These are phyloP conservation scores for Lordiphosa stackelbergi DNA, from an alignment of 1,140 invertebrate genomes.

Conservation along the genomic window DNA sequence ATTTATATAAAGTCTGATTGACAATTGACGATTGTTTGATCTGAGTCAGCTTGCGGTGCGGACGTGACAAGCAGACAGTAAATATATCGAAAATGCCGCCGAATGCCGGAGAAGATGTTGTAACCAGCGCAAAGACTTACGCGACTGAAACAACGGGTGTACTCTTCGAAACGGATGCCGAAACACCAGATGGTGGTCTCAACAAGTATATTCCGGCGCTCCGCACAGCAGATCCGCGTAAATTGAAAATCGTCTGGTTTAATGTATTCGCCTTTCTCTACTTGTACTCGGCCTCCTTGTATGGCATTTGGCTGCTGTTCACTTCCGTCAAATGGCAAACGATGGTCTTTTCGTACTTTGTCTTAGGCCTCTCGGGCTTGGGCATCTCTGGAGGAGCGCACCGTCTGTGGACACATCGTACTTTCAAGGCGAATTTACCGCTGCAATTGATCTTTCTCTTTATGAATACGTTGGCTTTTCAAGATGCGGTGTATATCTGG, in stretches of 20 bases:
- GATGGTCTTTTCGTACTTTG: background rate
- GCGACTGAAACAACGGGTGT: slow-evolving; percentile 1
- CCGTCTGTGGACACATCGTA: slow-evolving; percentile 86
- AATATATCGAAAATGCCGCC: background rate
- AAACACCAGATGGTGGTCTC: slow-evolving; percentile 1
- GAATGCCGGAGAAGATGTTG: background rate
- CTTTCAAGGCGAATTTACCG: slow-evolving; percentile 86
- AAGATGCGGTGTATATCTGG: slow-evolving; percentile 78
- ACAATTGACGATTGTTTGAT: no score
- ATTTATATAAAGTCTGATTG: no score
- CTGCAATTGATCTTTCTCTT: slow-evolving; percentile 79
- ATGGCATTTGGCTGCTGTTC: slow-evolving; percentile 2
- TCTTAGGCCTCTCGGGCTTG: slow-evolving; percentile 29
- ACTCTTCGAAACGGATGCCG: slow-evolving; percentile 8
- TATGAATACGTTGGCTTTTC: slow-evolving; percentile 70
- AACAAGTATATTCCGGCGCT: background rate
- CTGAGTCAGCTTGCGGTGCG: no score
- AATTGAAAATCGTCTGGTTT: background rate
- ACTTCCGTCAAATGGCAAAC: slow-evolving; percentile 7
- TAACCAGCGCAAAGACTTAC: no score
- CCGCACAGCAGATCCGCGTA: background rate
- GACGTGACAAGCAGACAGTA: no score
- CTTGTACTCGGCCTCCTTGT: background rate
- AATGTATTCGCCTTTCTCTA: background rate
- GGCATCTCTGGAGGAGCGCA: slow-evolving; percentile 89